Percentiles rank a stretch among this genome's conserved stretches.
Evolutionary conservation across 1,140 invertebrate species (phyloP).

Genomic region (Andrena cerasifolii): DNA sequence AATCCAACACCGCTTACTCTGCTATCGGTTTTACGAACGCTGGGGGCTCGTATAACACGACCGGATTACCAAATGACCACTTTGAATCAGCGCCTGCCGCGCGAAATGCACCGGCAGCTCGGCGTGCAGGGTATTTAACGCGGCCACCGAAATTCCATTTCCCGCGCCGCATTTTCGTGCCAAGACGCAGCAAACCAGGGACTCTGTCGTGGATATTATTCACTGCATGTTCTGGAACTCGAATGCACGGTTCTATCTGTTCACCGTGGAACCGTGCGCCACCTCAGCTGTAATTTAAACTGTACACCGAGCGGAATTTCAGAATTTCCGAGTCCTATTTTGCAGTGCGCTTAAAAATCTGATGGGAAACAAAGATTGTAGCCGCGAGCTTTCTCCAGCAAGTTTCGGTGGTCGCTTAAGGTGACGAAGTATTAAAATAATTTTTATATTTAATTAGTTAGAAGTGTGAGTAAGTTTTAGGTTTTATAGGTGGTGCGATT

Average conservation of each 20-base stretch:
- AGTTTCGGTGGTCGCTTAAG: too few relatives aligned
- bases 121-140: conserved; percentile 45
- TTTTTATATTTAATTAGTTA: too few relatives aligned
- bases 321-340: too few relatives aligned
- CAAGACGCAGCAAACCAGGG: conserved; percentile 19
- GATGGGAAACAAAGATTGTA: too few relatives aligned
- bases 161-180: background rate
- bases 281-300: too few relatives aligned
- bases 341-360: too few relatives aligned
- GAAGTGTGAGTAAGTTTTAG: too few relatives aligned
- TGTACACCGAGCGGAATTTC: too few relatives aligned
- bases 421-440: too few relatives aligned
- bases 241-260: background rate
- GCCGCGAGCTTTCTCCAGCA: too few relatives aligned
- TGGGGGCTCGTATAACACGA: conserved; percentile 68
- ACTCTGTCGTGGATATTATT: background rate
- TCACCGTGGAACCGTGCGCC: background rate
- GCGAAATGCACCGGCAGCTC: conserved; percentile 29
- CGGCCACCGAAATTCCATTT: conserved; percentile 34
- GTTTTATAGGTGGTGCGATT: too few relatives aligned
- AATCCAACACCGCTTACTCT: conserved; percentile 71
- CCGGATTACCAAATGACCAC: conserved; percentile 69
- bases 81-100: conserved; percentile 31
- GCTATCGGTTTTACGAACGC: conserved; percentile 70
- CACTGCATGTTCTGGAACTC: background rate